Evolutionary conservation across 2,113 vertebrate species (phyloP).

Genomic region (Anguilla japonica): DNA sequence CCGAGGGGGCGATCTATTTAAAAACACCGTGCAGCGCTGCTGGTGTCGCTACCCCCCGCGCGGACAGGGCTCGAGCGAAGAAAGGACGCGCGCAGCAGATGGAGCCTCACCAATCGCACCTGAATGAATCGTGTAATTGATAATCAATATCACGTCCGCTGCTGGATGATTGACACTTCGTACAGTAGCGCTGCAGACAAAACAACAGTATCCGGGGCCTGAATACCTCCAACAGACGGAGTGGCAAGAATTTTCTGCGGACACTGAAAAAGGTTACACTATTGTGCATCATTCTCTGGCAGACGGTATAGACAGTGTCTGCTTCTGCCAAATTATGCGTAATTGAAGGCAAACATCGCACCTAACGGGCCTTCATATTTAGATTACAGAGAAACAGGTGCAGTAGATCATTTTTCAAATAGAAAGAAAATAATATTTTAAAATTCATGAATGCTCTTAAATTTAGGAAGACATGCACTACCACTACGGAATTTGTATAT

Average conservation of each 20-base stretch:
- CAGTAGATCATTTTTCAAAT: slow-evolving; percentile 13
- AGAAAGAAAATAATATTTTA: neutral
- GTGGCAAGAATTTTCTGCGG: neutral
- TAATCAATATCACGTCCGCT: neutral
- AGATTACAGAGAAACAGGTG: slow-evolving; percentile 53
- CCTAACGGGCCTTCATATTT: neutral
- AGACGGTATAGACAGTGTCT: neutral
- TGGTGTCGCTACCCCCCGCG: neutral
- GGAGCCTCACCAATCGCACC: neutral
- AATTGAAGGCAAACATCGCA: neutral
- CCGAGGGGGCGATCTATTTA: slow-evolving; percentile 75
- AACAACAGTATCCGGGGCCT: neutral
- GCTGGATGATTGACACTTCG: neutral
- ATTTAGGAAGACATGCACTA: neutral
- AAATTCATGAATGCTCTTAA: neutral
- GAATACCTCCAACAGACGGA: slow-evolving; percentile 6
- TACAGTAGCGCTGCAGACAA: neutral
- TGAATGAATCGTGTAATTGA: neutral
- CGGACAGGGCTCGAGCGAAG: neutral
- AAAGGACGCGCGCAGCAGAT: neutral
- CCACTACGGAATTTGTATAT: neutral
- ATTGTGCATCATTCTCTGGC: too few relatives aligned
- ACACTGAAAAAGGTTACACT: neutral
- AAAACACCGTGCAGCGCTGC: slow-evolving; percentile 56
- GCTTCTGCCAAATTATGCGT: neutral